Evolutionary conservation across 2,888 invertebrate genomes (phyloP).

Genomic region (Polylopha cassiicola): DNA sequence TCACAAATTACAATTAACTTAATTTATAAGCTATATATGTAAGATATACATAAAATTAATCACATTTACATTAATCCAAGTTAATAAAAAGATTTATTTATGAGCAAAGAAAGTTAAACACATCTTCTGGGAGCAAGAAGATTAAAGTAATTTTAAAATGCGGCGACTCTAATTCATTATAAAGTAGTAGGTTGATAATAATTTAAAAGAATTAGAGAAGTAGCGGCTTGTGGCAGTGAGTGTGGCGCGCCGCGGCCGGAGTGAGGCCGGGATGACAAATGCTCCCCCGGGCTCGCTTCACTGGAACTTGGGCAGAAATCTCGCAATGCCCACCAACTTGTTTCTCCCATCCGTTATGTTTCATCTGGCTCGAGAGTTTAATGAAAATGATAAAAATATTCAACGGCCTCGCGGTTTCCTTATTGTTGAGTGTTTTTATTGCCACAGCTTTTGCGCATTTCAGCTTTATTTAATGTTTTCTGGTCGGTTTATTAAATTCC

Average conservation of each 20-base stretch:
- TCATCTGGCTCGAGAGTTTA: constrained; percentile 43
- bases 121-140: too few relatives aligned
- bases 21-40: too few relatives aligned
- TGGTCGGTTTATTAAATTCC: constrained; percentile 24
- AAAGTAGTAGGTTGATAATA: constrained; percentile 17
- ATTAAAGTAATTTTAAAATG: too few relatives aligned
- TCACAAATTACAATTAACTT: too few relatives aligned
- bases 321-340: constrained; percentile 43
- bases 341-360: constrained; percentile 42
- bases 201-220: constrained; percentile 37
- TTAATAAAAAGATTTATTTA: too few relatives aligned
- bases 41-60: too few relatives aligned
- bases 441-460: constrained; percentile 21
- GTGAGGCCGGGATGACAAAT: constrained; percentile 42
- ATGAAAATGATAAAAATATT: constrained; percentile 49
- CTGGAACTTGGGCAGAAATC: constrained; percentile 40
- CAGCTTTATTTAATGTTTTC: constrained; percentile 26
- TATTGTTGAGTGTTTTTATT: constrained; percentile 34
- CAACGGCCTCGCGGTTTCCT: constrained; percentile 25
- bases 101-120: too few relatives aligned
- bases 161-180: too few relatives aligned
- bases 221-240: constrained; percentile 23
- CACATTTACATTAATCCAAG: too few relatives aligned
- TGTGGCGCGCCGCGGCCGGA: constrained; percentile 20
- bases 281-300: constrained; percentile 41